These are phyloP conservation scores for Boloria selene DNA, from an alignment of 2,888 invertebrate species.

Conservation along the genomic window DNA sequence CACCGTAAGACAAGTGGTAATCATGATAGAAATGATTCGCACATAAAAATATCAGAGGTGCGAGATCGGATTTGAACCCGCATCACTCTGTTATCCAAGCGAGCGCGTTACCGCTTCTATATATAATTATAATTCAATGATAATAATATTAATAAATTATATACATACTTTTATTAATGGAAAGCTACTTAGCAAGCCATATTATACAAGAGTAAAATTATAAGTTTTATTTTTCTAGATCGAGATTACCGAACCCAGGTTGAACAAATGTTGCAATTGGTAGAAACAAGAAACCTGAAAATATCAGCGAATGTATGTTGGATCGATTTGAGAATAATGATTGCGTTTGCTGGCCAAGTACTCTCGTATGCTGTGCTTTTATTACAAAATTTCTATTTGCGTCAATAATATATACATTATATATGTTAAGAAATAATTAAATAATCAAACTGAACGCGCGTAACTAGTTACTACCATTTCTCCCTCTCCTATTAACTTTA, in stretches of 20 bases:
- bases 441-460: too few species aligned
- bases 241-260: constrained; percentile 52
- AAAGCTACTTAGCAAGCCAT: neutral
- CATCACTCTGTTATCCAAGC: too few species aligned
- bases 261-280: constrained; percentile 55
- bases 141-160: too few species aligned
- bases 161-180: too few species aligned
- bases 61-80: too few species aligned
- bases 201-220: neutral
- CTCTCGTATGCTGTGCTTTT: constrained; percentile 59
- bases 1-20: too few species aligned
- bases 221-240: constrained; percentile 47
- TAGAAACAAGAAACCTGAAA: constrained; percentile 52
- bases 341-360: constrained; percentile 54
- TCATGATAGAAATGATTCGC: too few species aligned
- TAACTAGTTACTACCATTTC: too few species aligned
- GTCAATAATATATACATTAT: constrained; percentile 13
- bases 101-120: too few species aligned
- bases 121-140: too few species aligned
- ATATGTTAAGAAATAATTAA: neutral
- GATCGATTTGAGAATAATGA: constrained; percentile 50
- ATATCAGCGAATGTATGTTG: constrained; percentile 55
- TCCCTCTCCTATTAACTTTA: too few species aligned
- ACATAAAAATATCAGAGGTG: too few species aligned
- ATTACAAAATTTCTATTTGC: constrained; percentile 60